Evolutionary conservation across 2,113 vertebrate species (phyloP).

Genomic region (Helogale parvula): DNA sequence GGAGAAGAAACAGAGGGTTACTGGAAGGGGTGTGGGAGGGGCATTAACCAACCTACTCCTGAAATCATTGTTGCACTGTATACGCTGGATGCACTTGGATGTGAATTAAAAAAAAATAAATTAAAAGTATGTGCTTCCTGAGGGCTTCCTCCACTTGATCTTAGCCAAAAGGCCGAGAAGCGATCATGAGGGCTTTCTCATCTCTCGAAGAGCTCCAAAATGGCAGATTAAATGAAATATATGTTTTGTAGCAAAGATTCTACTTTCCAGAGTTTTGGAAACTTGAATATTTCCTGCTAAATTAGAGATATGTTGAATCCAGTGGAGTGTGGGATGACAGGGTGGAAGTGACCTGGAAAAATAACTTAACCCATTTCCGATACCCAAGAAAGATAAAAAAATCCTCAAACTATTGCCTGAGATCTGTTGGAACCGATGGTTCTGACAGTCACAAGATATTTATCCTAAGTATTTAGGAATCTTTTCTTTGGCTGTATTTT

Average conservation of each 20-base stretch:
- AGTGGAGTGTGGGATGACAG: not conserved
- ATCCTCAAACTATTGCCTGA: not conserved
- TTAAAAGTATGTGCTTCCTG: not conserved
- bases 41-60: too few relatives aligned
- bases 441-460: not conserved
- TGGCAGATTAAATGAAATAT: not conserved
- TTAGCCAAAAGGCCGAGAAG: too few relatives aligned
- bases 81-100: too few relatives aligned
- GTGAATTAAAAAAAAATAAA: too few relatives aligned
- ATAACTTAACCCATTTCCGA: not conserved
- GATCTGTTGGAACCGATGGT: not conserved
- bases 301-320: not conserved
- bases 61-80: too few relatives aligned
- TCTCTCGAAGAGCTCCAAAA: not conserved
- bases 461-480: not conserved
- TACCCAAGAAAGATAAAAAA: slow-evolving; percentile 23
- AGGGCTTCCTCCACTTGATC: not conserved
- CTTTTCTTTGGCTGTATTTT: not conserved
- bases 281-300: slow-evolving; percentile 53
- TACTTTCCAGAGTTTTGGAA: not conserved
- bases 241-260: slow-evolving; percentile 42
- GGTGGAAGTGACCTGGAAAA: slow-evolving; percentile 27
- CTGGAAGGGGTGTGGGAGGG: too few relatives aligned
- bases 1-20: too few relatives aligned
- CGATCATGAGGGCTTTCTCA: not conserved